A percentile compares a stretch with the other conserved stretches of the same genome.
phyloP scores from a whole-genome alignment of 2,888 invertebrate species.

The Clunio marinus region DNA sequence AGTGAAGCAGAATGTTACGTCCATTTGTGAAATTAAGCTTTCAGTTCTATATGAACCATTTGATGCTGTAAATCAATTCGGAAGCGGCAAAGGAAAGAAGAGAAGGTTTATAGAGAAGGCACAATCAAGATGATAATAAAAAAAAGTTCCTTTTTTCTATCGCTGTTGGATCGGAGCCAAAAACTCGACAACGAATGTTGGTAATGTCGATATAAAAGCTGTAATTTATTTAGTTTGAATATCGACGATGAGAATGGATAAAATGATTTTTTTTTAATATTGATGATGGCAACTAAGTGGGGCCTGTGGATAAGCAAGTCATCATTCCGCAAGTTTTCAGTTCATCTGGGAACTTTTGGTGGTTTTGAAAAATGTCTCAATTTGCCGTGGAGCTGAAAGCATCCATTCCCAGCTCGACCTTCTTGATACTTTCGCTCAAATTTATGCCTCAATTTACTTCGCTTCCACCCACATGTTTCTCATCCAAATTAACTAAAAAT shows the following conservation, averaged over 20 bases:
- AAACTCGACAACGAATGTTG: not conserved
- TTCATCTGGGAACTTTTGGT: not conserved
- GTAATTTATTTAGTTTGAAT: not conserved
- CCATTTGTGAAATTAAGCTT: slow-evolving; percentile 16
- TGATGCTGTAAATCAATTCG: slow-evolving; percentile 16
- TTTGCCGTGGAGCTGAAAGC: not conserved
- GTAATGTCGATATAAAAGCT: slow-evolving; percentile 1
- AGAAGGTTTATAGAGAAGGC: not conserved
- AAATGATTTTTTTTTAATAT: too few relatives aligned
- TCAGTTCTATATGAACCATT: not conserved
- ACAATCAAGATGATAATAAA: slow-evolving; percentile 21
- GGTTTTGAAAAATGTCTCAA: not conserved
- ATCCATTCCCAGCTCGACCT: not conserved
- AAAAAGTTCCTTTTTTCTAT: not conserved
- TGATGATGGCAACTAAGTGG: not conserved
- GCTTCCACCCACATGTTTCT: not conserved
- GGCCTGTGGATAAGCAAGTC: not conserved
- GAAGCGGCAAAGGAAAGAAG: not conserved
- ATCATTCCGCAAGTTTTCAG: not conserved
- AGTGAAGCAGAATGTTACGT: not conserved
- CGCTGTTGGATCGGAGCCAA: slow-evolving; percentile 10
- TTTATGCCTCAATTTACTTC: too few relatives aligned
- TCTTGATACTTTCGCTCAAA: not conserved
- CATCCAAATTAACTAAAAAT: slow-evolving; percentile 29
- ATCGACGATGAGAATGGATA: not conserved